A percentile compares a stretch with the other conserved stretches of the same genome.
Evolutionary conservation across 2,888 invertebrate genomes (phyloP).

Genomic region (Hybos culiciformis): DNA sequence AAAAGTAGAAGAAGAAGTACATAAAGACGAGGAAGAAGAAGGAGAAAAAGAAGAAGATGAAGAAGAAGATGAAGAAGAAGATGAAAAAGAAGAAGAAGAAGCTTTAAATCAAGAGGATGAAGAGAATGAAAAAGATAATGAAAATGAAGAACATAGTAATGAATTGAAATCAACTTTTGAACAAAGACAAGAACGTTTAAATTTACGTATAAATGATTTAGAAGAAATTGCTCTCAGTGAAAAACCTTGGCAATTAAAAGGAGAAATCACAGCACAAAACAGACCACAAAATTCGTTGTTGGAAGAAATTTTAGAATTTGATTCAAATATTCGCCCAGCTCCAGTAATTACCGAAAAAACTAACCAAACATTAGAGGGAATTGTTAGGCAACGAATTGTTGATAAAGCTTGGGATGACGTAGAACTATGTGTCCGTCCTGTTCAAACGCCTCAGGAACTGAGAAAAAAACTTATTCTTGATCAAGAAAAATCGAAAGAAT

Average conservation of each 20-base stretch:
- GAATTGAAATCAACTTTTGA: constrained; percentile 52
- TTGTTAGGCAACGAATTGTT: constrained; percentile 82
- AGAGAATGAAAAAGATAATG: constrained; percentile 15
- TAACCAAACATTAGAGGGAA: constrained; percentile 72
- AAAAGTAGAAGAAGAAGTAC: constrained; percentile 16
- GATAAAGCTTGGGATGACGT: constrained; percentile 93
- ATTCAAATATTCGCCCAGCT: constrained; percentile 66
- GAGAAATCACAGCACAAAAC: constrained; percentile 65
- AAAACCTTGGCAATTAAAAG: constrained; percentile 88
- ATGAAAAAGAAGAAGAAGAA: constrained; percentile 15
- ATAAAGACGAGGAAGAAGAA: constrained; percentile 15
- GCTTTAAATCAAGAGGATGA: constrained; percentile 3
- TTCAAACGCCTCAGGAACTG: constrained; percentile 67
- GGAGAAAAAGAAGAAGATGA: constrained; percentile 17
- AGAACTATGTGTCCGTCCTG: constrained; percentile 68
- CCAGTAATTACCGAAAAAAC: constrained; percentile 88
- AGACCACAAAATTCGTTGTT: constrained; percentile 87
- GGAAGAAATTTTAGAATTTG: constrained; percentile 84
- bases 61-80: constrained; percentile 13
- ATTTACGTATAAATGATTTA: constrained; percentile 51
- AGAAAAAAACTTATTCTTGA: constrained; percentile 79
- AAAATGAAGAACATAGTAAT: constrained; percentile 13
- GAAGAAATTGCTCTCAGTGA: constrained; percentile 63
- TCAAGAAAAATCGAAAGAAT: constrained; percentile 87
- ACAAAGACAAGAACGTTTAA: constrained; percentile 54